phyloP scores from a whole-genome alignment of 2,888 invertebrate genomes.

The Megastigmus dorsalis region DNA sequence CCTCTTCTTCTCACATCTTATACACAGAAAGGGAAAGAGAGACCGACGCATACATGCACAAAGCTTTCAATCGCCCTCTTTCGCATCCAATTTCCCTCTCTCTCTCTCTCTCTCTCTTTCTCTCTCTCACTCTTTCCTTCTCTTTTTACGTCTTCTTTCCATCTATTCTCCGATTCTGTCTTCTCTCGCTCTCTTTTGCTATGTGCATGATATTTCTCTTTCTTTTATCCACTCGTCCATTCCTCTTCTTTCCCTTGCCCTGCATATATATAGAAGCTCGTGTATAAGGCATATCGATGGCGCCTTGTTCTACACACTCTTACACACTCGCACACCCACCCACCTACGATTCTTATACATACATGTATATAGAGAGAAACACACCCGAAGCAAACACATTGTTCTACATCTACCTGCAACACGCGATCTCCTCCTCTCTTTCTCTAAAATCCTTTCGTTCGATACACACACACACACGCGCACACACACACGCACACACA shows the following conservation, averaged over 20 bases:
- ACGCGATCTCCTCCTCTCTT: constrained; percentile 21
- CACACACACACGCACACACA: background rate
- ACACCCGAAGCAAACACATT: constrained; percentile 13
- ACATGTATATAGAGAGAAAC: too few relatives aligned
- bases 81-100: constrained; percentile 23
- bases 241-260: background rate
- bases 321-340: background rate
- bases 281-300: background rate
- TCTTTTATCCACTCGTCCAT: background rate
- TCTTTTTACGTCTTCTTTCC: background rate
- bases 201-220: constrained; percentile 3
- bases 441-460: constrained; percentile 22
- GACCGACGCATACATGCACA: background rate
- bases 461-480: background rate
- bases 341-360: too few relatives aligned
- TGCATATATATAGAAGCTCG: constrained; percentile 1
- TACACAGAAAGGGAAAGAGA: too few relatives aligned
- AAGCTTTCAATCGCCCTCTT: background rate
- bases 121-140: background rate
- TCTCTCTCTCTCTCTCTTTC: background rate
- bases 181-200: background rate
- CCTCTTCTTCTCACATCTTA: background rate
- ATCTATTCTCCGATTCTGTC: background rate
- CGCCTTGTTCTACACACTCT: background rate
- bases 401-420: constrained; percentile 27